phyloP scores from a whole-genome alignment of 2,113 vertebrate species.

The Sorex araneus region DNA sequence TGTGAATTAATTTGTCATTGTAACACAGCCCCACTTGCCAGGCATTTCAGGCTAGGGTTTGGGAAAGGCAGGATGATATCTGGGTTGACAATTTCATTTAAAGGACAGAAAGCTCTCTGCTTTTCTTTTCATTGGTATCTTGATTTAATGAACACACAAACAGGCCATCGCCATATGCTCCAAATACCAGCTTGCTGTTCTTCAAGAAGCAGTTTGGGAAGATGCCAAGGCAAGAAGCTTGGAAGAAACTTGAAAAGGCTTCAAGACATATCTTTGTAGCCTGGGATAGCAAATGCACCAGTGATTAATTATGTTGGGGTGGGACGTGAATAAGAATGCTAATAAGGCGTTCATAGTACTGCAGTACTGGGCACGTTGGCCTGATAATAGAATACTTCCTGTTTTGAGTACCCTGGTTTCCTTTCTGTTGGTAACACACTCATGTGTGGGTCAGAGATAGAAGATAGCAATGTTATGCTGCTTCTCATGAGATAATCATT shows the following conservation, averaged over 20 bases:
- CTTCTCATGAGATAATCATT: conserved; percentile 80
- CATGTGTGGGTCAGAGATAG: conserved; percentile 84
- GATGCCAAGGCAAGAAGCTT: conserved; percentile 89
- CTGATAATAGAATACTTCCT: conserved; percentile 82
- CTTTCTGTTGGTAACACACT: conserved; percentile 84
- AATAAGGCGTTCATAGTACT: conserved; percentile 85
- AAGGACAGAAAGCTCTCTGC: conserved; percentile 89
- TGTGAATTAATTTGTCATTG: conserved; percentile 92
- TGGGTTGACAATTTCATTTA: conserved; percentile 92
- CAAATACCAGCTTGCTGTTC: conserved; percentile 90
- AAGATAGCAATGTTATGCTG: conserved; percentile 78
- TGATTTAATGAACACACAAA: conserved; percentile 92
- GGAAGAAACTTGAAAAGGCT: conserved; percentile 90
- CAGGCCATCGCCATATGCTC: conserved; percentile 91
- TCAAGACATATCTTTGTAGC: conserved; percentile 89
- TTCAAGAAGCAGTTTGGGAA: conserved; percentile 90
- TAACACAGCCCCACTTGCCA: conserved; percentile 88
- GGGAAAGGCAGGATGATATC: conserved; percentile 89
- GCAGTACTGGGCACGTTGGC: conserved; percentile 80
- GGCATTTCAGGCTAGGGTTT: conserved; percentile 89
- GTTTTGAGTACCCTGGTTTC: conserved; percentile 81
- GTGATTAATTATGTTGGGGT: conserved; percentile 89
- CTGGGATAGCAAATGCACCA: conserved; percentile 88
- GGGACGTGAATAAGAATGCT: conserved; percentile 88
- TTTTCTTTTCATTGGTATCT: conserved; percentile 91